A percentile compares a stretch with the other conserved stretches of the same genome.
phyloP scores from a whole-genome alignment of 2,888 invertebrate genomes.

The Drosophila mimetica region DNA sequence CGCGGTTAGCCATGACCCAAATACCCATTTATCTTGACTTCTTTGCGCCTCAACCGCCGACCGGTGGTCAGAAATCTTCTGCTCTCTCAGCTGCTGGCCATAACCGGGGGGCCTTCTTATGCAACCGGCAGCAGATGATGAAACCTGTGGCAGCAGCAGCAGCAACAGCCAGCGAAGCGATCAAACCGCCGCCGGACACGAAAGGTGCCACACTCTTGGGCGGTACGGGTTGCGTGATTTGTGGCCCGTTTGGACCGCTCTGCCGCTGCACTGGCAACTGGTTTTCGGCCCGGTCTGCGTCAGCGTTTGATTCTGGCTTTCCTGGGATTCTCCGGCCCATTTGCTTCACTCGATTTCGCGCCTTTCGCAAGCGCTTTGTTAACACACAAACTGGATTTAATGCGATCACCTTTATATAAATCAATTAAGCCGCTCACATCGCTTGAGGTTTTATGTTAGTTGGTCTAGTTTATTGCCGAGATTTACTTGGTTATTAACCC shows the following conservation, averaged over 20 bases:
- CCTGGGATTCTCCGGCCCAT: slow-evolving; percentile 22
- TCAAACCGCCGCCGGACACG: slow-evolving; percentile 32
- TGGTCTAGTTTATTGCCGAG: background rate
- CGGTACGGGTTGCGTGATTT: slow-evolving; percentile 36
- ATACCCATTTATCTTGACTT: slow-evolving; percentile 75
- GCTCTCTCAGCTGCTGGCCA: slow-evolving; percentile 35
- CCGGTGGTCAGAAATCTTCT: slow-evolving; percentile 68
- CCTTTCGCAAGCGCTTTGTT: slow-evolving; percentile 12
- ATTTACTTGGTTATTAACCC: background rate
- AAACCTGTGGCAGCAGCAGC: slow-evolving; percentile 47
- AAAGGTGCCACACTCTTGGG: slow-evolving; percentile 69
- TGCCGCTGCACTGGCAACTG: background rate
- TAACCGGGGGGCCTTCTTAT: slow-evolving; percentile 21
- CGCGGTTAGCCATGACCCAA: slow-evolving; percentile 75
- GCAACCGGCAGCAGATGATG: slow-evolving; percentile 50
- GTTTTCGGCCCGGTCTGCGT: slow-evolving; percentile 3
- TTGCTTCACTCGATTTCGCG: slow-evolving; percentile 3
- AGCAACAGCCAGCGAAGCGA: slow-evolving; percentile 53
- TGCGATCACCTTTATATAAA: slow-evolving; percentile 4
- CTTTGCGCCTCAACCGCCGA: slow-evolving; percentile 43
- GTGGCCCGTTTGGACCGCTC: slow-evolving; percentile 8
- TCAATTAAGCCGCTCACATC: background rate
- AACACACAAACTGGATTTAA: slow-evolving; percentile 16
- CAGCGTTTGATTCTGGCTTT: slow-evolving; percentile 13
- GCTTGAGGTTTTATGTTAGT: background rate